phyloP scores from a whole-genome alignment of 2,888 invertebrate genomes.

The Smittia sp. region DNA sequence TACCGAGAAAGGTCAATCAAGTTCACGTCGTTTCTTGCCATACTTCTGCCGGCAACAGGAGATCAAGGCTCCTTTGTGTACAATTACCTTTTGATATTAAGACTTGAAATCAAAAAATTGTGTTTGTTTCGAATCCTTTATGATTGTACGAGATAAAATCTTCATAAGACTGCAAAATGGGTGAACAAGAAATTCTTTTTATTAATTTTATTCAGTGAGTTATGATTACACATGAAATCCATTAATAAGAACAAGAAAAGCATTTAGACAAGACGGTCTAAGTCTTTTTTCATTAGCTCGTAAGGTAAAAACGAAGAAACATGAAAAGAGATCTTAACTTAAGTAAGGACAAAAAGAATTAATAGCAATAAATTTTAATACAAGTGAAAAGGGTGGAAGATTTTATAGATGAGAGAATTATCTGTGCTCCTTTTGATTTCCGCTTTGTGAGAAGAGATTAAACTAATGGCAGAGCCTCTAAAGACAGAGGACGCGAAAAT shows the following conservation, averaged over 20 bases:
- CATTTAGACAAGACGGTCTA: background rate
- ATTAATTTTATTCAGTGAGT: background rate
- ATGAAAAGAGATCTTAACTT: conserved; percentile 17
- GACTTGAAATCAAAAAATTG: background rate
- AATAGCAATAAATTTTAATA: conserved; percentile 25
- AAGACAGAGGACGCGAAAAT: background rate
- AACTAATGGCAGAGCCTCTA: too few species aligned
- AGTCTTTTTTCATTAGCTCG: background rate
- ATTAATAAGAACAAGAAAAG: background rate
- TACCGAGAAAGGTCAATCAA: background rate
- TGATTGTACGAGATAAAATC: conserved; percentile 3
- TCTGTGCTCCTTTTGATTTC: conserved; percentile 3
- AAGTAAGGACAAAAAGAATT: conserved; percentile 22
- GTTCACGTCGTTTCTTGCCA: conserved; percentile 1
- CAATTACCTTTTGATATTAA: conserved; percentile 1
- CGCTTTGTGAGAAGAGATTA: background rate
- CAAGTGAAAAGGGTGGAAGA: conserved; percentile 10
- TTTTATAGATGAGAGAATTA: background rate
- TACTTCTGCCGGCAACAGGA: background rate
- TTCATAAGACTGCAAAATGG: conserved; percentile 23
- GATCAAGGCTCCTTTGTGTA: background rate
- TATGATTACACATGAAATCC: background rate
- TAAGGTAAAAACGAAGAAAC: conserved; percentile 3
- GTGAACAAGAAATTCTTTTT: conserved; percentile 14
- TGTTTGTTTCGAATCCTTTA: background rate